Conservation (phyloP, 2,113 vertebrate genomes). For the Actinemys pallida region DNA sequence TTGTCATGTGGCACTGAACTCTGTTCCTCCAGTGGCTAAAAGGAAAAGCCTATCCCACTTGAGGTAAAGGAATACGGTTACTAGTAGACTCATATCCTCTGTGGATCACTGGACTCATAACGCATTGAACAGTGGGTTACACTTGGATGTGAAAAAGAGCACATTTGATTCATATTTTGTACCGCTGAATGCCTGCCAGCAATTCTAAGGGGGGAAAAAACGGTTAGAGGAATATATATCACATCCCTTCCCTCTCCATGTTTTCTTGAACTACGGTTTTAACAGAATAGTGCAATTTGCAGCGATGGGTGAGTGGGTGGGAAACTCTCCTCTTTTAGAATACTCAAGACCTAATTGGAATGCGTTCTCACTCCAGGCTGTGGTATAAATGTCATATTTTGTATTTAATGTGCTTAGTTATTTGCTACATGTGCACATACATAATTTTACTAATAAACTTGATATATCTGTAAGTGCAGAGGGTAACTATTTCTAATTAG, state of each 20-base stretch:
- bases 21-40: neutral
- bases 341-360: slow-evolving; percentile 60
- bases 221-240: neutral
- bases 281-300: neutral
- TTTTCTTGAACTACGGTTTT: neutral
- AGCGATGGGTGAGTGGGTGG: neutral
- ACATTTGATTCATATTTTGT: neutral
- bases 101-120: neutral
- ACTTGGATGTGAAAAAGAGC: neutral
- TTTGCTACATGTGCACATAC: slow-evolving; percentile 49
- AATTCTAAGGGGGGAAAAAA: neutral
- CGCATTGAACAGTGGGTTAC: neutral
- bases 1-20: neutral
- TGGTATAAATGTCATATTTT: slow-evolving; percentile 58
- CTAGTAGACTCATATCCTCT: neutral
- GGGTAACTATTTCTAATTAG: slow-evolving; percentile 76
- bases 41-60: neutral
- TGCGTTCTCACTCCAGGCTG: slow-evolving; percentile 44
- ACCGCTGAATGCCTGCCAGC: neutral
- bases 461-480: slow-evolving; percentile 65
- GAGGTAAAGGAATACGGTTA: neutral
- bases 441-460: slow-evolving; percentile 76
- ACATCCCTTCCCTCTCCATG: too few relatives aligned
- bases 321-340: slow-evolving; percentile 31
- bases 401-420: slow-evolving; percentile 72